Evolutionary conservation across 2,888 invertebrate genomes (phyloP).

Genomic region (Ephialtes manifestator): DNA sequence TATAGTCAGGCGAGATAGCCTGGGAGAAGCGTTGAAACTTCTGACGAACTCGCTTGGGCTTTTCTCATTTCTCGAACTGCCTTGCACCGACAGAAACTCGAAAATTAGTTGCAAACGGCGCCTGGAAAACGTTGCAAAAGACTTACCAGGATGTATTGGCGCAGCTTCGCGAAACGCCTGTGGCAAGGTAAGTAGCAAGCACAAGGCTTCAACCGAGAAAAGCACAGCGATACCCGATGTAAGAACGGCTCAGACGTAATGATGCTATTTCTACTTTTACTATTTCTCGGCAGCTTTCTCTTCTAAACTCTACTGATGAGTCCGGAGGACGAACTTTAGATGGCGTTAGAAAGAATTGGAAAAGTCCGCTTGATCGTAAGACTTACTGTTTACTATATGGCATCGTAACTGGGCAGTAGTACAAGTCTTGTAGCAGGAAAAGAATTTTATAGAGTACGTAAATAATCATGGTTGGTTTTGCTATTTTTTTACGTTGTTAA

Average conservation of each 20-base stretch:
- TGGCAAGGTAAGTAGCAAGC: slow-evolving; percentile 40
- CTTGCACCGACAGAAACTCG: slow-evolving; percentile 40
- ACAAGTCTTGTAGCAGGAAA: not conserved
- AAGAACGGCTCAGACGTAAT: slow-evolving; percentile 15
- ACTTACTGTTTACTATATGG: not conserved
- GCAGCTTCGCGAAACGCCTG: slow-evolving; percentile 27
- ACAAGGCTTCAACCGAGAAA: slow-evolving; percentile 16
- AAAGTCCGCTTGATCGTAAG: slow-evolving; percentile 48
- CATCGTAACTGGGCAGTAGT: not conserved
- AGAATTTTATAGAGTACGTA: no score
- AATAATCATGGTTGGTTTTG: no score
- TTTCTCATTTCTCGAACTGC: slow-evolving; percentile 22
- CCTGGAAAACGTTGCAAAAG: slow-evolving; percentile 35
- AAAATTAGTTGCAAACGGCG: slow-evolving; percentile 56
- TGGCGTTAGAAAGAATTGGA: slow-evolving; percentile 24
- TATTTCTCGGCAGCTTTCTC: slow-evolving; percentile 13
- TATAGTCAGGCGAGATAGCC: slow-evolving; percentile 51
- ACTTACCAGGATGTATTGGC: not conserved
- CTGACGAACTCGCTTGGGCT: slow-evolving; percentile 48
- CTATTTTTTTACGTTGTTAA: no score
- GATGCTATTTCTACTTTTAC: not conserved
- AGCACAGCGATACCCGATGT: slow-evolving; percentile 27
- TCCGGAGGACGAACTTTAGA: slow-evolving; percentile 24
- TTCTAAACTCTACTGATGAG: slow-evolving; percentile 55
- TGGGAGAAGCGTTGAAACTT: slow-evolving; percentile 48